Evolutionary conservation across 2,888 invertebrate genomes (phyloP).

Genomic region (Coelinius sp.): DNA sequence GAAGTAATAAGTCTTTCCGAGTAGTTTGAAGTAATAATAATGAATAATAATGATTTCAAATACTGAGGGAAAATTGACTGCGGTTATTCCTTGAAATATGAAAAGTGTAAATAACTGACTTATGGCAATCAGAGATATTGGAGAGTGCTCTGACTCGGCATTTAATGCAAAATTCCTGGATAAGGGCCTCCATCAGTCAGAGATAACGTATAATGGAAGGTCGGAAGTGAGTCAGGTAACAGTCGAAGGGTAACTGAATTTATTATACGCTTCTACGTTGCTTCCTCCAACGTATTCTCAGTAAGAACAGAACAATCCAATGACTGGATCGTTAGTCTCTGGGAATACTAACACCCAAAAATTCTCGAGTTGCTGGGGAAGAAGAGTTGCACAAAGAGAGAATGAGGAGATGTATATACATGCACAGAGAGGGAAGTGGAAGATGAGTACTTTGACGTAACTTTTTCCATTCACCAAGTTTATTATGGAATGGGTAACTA

Average conservation of each 20-base stretch:
- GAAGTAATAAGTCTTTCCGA: neutral
- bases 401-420: neutral
- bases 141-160: neutral
- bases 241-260: conserved; percentile 38
- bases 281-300: neutral
- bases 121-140: neutral
- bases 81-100: neutral
- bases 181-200: neutral
- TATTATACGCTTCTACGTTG: conserved; percentile 41
- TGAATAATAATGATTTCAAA: neutral
- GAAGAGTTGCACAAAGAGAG: neutral
- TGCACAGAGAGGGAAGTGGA: conserved; percentile 3
- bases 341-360: neutral
- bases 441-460: conserved; percentile 34
- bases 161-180: neutral
- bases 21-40: neutral
- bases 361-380: neutral
- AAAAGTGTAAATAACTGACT: neutral
- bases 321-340: conserved; percentile 15
- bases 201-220: conserved; percentile 26
- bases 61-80: neutral
- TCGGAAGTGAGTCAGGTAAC: conserved; percentile 23
- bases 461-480: conserved; percentile 45
- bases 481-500: neutral
- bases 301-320: conserved; percentile 16